A percentile compares a stretch with the other conserved stretches of the same genome.
These are phyloP conservation scores for Synergus umbraculus DNA, from an alignment of 2,888 invertebrate genomes.

Conservation along the genomic window DNA sequence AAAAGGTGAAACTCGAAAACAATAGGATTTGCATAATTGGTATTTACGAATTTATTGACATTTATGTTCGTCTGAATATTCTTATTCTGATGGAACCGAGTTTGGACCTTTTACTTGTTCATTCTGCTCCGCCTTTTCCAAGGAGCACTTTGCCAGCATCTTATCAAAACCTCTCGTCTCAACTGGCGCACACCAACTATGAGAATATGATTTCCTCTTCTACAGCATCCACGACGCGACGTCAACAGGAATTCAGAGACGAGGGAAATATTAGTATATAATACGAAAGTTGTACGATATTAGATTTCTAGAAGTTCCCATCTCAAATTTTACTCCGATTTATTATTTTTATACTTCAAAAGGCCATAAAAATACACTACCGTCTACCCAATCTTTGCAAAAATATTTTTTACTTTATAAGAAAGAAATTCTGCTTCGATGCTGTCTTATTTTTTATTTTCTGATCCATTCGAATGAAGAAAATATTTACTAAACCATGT, in stretches of 20 bases:
- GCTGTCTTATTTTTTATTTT: not conserved
- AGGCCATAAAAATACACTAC: too few species aligned
- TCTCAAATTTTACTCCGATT: not conserved
- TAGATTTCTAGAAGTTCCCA: not conserved
- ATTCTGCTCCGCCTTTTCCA: not conserved
- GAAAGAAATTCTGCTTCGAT: not conserved
- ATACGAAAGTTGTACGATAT: not conserved
- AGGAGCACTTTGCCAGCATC: not conserved
- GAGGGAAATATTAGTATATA: constrained; percentile 10
- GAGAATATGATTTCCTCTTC: constrained; percentile 21
- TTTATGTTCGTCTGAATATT: not conserved
- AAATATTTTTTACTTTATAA: not conserved
- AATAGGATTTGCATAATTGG: not conserved
- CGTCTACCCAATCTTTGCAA: too few species aligned
- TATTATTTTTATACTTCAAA: too few species aligned
- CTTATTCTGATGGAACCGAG: not conserved
- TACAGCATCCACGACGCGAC: not conserved
- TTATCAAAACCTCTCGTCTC: constrained; percentile 13
- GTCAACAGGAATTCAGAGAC: not conserved
- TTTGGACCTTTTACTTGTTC: not conserved
- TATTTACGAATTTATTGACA: not conserved
- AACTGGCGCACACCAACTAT: not conserved
- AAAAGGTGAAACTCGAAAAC: not conserved
- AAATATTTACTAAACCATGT: not conserved
- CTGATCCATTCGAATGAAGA: not conserved